Base-by-base conservation (phyloP, 1,140 invertebrate species). In the Dendroctonus ponderosae region DNA sequence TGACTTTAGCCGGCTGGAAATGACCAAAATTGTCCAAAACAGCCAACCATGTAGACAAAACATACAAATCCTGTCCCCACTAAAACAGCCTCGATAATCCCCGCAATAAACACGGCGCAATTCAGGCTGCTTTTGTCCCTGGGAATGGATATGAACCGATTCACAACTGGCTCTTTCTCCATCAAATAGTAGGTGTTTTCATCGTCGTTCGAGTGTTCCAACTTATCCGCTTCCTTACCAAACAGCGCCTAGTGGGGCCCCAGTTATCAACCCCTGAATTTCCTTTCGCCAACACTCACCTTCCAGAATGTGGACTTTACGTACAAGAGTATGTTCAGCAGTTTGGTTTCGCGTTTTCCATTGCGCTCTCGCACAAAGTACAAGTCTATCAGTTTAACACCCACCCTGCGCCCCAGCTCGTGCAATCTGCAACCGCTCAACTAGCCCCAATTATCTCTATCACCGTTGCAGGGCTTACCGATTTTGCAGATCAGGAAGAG, bases 201-300 rank as follows among this genome's bases (percentile, higher is more conserved):
- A 82, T 99, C 96, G 82, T 99, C 97, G 83, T 98, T 98, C 7
- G 96, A 95, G 81, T 98, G 93, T 79, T 99, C 97, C 62, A 99
- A 80, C 79, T 99, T 99, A 77, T 99, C 97, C 57, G 97, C 97
- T 84, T 99, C 97, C 77, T 93, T 93, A 8, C 95, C 95, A 85
- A 98, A 99, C 2, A 99, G 82, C 62, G 90, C 91, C 88, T 92
- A 81, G 72, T 57, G n/a, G 7, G 46, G 7, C 26, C 14, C 7
- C 41, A 46, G 8, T 39, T 56, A 39, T 56, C 41, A 26, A 12
- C n/a, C 9, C 6, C 11, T 41, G 15, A 56, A 39, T 52, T 12
- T 52, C 8, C 9, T 42, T 37, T 40, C 12, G 9, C 11, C 6
- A 38, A 7, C 14, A 69, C 65, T 73, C 82, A 92, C 91, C 84